Evolutionary conservation across 2,888 invertebrate genomes (phyloP), one percentile per base, ranked within the genome.

Genomic region (Ischnus inquisitorius): DNA sequence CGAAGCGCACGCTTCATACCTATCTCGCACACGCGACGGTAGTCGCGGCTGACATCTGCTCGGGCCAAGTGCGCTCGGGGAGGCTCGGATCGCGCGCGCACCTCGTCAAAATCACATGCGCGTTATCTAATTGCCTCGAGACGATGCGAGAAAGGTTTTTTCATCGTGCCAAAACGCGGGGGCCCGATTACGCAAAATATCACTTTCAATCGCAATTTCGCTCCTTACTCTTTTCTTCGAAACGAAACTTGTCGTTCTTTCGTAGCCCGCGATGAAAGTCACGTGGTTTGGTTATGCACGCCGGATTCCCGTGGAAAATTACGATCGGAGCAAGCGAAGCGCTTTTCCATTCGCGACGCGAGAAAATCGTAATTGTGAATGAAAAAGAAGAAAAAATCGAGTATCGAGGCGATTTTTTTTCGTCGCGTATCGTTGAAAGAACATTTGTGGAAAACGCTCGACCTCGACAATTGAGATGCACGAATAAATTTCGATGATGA

Each of bases 61-160:
- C 46, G n/a, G n/a, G 60, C 60, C 60, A 60, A 60, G 60, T 22
- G 39, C 25, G 65, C 43, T 25, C 12, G 19, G 14, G 14, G 48
- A 41, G 62, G 43, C 43, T 41, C 28, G 34, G n/a, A n/a, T 34
- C 62, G 62, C 72, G 62, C 62, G 60, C 41, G 54, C 10, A n/a
- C 22, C 8, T 25, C 48, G n/a, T 1, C 60, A 39, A 60, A n/a
- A 79, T 83, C 83, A 79, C 83, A 83, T 76, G 83, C 65, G 67
- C 71, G 79, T 83, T 83, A 79, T 79, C 83, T 83, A 83, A 83
- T 79, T 72, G 76, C 16, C 48, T 19, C 12, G 19, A 43, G 43
- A 65, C 19, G 41, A 43, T 28, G 14, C 25, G 1, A 14, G 28
- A 4, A 5, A 28, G 25, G 14, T 28, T 60, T 25, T 71, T 71